A percentile compares a stretch with the other conserved stretches of the same genome.
These are phyloP conservation scores for Jacana jacana DNA, from an alignment of 2,113 vertebrate genomes.

Conservation along the genomic window DNA sequence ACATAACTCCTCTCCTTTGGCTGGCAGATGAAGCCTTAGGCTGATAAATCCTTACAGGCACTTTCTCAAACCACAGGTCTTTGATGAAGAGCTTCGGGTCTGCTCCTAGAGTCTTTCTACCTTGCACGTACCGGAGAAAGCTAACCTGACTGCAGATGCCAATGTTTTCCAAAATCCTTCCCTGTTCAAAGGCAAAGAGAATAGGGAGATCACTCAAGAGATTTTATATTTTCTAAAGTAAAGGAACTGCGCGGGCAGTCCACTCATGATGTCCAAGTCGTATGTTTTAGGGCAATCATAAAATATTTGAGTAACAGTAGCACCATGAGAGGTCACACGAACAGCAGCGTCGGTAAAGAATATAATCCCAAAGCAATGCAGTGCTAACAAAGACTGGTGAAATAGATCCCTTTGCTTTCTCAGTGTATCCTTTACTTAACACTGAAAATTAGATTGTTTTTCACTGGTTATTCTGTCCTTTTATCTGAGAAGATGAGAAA, in stretches of 20 bases:
- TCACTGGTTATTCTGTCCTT: not conserved
- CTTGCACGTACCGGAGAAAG: conserved; percentile 71
- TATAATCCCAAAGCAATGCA: not conserved
- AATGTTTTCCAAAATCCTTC: conserved; percentile 78
- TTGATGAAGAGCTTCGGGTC: conserved; percentile 72
- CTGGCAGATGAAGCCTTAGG: conserved; percentile 55
- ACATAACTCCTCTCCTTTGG: conserved; percentile 77
- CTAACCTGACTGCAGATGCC: conserved; percentile 75
- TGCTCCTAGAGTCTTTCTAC: not conserved
- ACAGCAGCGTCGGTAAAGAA: not conserved
- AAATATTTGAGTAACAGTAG: not conserved
- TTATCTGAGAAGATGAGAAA: not conserved
- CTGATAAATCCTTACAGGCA: conserved; percentile 83
- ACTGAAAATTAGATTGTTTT: not conserved
- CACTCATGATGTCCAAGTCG: rapidly evolving
- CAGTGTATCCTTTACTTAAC: not conserved
- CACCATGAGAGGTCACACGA: not conserved
- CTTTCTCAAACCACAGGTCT: conserved; percentile 72
- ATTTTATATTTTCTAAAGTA: not conserved
- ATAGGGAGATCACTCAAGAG: not conserved
- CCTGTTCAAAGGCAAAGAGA: conserved; percentile 66
- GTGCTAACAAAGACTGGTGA: not conserved
- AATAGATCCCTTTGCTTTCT: not conserved
- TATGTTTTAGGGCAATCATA: not conserved
- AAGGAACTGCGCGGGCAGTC: not conserved